These are phyloP conservation scores for Neostethus bicornis DNA, from an alignment of 2,797 vertebrate genomes.

Conservation along the genomic window DNA sequence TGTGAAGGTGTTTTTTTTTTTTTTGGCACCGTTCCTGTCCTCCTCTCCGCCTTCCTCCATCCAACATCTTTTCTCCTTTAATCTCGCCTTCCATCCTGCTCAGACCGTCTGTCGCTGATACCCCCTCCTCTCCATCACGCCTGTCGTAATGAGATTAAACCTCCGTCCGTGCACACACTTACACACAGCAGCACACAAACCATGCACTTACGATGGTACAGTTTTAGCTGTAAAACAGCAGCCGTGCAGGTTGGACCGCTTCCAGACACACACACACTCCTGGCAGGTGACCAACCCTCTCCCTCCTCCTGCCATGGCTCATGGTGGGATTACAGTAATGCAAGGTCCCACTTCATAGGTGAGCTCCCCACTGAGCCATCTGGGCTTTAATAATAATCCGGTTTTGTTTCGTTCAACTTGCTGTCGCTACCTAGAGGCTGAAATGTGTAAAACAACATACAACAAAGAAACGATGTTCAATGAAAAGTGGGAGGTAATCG, in stretches of 20 bases:
- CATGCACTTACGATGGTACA: constrained; percentile 57
- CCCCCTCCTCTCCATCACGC: constrained; percentile 68
- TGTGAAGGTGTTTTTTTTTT: constrained; percentile 60
- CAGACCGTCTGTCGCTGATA: constrained; percentile 70
- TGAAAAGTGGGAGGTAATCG: too few relatives aligned
- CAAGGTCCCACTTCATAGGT: constrained; percentile 73
- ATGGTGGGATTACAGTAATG: constrained; percentile 77
- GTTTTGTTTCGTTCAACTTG: constrained; percentile 1
- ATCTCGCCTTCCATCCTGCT: constrained; percentile 75
- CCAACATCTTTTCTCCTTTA: constrained; percentile 64
- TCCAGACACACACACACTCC: constrained; percentile 49
- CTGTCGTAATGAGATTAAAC: constrained; percentile 83
- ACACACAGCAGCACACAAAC: constrained; percentile 45
- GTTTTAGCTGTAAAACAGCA: constrained; percentile 49
- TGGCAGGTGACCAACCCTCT: constrained; percentile 66
- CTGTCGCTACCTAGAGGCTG: constrained; percentile 50
- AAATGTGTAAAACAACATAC: constrained; percentile 9
- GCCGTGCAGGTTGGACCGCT: constrained; percentile 55
- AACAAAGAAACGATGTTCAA: constrained; percentile 13
- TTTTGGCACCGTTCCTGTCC: constrained; percentile 65
- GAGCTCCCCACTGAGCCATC: constrained; percentile 75
- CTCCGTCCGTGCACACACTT: constrained; percentile 51
- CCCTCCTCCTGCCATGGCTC: constrained; percentile 64
- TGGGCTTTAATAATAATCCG: constrained; percentile 62
- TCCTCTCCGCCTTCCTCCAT: constrained; percentile 51